Evolutionary conservation across 2,113 vertebrate genomes (phyloP), one percentile per base, ranked within the genome.

Genomic region (Callospermophilus lateralis): DNA sequence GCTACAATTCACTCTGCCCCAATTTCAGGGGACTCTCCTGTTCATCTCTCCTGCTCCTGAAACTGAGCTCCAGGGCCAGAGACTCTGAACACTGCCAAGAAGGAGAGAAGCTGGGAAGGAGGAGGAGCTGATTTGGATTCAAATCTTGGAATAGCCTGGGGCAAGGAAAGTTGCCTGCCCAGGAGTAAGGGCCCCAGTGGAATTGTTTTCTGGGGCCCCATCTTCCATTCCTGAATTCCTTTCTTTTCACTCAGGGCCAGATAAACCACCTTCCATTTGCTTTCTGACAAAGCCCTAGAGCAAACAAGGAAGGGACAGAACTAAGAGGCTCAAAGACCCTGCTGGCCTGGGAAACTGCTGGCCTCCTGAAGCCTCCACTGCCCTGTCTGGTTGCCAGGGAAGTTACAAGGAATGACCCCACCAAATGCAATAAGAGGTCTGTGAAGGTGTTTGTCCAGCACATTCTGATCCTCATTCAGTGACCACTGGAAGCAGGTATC

Each of bases 1-100:
- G 87, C 97, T 96, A 90, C 90, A 96, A 97, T 96, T 95, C 87
- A 92, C 86, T 89, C 93, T 97, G 97, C 61, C 95, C 97, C 96
- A 97, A 79, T 97, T 97, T 97, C 90, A 91, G 76, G 42, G 93
- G 89, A 92, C 61, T 90, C 80, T 94, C 55, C 78, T 73, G 90
- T 15, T 89, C 92, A 53, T 90, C 72, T 94, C 96, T 89, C 37
- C 55, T 63, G 80, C 63, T 87, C 67, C 39, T 84, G 73, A 96
- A 93, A 90, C 61, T 90, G 87, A 84, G 67, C 87, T 90, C 79
- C 72, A 95, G 63, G 84, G 81, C 28, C 90, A 77, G 65, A 24
- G 68, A 78, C 81, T 72, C 58, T 20, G 34, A 70, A 89, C 13
- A 53, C 55, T 13, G 42, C 39, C 73, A 78, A 87, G 70, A 86